Percentiles rank a stretch among this genome's conserved stretches.
These are phyloP conservation scores for Melolontha melolontha DNA, from an alignment of 2,888 invertebrate genomes.

Conservation along the genomic window DNA sequence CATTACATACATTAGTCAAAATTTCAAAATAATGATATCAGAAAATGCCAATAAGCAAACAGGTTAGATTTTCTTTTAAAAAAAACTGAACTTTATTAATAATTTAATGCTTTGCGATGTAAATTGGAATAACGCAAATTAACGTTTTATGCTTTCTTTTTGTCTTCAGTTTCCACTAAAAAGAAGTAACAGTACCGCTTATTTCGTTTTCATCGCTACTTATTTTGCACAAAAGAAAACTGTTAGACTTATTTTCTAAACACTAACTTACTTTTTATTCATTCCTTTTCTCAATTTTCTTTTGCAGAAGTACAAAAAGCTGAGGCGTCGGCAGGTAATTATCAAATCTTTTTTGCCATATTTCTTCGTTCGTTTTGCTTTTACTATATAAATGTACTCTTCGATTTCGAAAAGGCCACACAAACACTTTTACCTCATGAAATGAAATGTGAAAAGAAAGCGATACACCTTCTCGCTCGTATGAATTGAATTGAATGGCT, in stretches of 20 bases:
- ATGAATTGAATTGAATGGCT: constrained; percentile 27
- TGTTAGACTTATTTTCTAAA: constrained; percentile 2
- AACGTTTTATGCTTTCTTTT: too few species aligned
- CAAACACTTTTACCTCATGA: constrained; percentile 17
- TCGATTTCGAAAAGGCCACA: constrained; percentile 38
- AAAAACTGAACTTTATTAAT: too few species aligned
- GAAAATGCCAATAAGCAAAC: too few species aligned
- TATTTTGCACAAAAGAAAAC: not conserved
- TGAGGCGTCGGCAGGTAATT: constrained; percentile 83
- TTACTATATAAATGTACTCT: constrained; percentile 34
- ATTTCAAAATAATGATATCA: too few species aligned
- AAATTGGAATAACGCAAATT: too few species aligned
- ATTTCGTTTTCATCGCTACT: not conserved
- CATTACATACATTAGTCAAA: too few species aligned
- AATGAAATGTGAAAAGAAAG: constrained; percentile 14
- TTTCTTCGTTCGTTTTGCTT: constrained; percentile 43
- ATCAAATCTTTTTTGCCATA: constrained; percentile 56
- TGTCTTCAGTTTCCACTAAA: too few species aligned
- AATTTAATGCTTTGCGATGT: too few species aligned
- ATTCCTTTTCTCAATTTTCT: constrained; percentile 52
- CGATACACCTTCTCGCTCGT: constrained; percentile 1
- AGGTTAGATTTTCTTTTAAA: too few species aligned
- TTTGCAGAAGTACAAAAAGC: constrained; percentile 83
- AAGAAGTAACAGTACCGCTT: too few species aligned
- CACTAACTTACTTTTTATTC: constrained; percentile 14